Evolutionary conservation across 2,113 vertebrate genomes (phyloP), one percentile per base, ranked within the genome.

Genomic region (Pterocles orientalis): DNA sequence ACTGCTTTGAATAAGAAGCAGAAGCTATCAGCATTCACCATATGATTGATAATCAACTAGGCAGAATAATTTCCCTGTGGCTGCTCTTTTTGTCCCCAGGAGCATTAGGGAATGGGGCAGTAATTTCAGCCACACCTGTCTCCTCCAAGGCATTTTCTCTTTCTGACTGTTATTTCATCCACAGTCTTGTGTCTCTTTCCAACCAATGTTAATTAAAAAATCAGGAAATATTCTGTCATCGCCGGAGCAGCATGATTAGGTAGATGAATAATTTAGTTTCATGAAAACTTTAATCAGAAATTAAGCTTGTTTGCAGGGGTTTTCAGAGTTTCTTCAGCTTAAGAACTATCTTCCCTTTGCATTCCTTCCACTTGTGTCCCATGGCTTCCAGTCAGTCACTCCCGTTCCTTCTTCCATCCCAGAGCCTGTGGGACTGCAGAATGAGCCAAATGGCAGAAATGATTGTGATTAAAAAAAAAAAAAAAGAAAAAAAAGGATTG

Each of bases 381-480:
- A 51, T 25, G 47, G 11, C 31, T 75, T 75, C 31, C 51, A 69
- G 31, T 1, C 48, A 64, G 33, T 56, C 18, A 13, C 16, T 80
- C 14, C 14, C 39, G 21, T 19, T 76, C 23, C 41, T 53, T 69
- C 58, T 36, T 10, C 58, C 13, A 33, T 34, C 16, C 24, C 25
- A 2, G 31, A 61, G 14, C 13, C 36, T 36, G 5, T 73, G 54
- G 26, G 36, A 70, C 24, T 69, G 71, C 29, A 75, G 31, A 9
- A 31, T 68, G n/a, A 79, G 8, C 33, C 33, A 72, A 90, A 68
- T 0, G 2, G 47, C 21, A 73, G 28, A n/a, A 80, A 28, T 64
- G 0, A 58, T 1, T 60, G 18, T 24, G 19, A n/a, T 60, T 48
- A 1, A 8, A 4, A 10, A 9, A 33, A 12, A 12, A 7, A 5